Evolutionary conservation across 2,888 invertebrate species (phyloP), one percentile per base, ranked within the genome.

Genomic region (Chrysotoxum bicinctum): DNA sequence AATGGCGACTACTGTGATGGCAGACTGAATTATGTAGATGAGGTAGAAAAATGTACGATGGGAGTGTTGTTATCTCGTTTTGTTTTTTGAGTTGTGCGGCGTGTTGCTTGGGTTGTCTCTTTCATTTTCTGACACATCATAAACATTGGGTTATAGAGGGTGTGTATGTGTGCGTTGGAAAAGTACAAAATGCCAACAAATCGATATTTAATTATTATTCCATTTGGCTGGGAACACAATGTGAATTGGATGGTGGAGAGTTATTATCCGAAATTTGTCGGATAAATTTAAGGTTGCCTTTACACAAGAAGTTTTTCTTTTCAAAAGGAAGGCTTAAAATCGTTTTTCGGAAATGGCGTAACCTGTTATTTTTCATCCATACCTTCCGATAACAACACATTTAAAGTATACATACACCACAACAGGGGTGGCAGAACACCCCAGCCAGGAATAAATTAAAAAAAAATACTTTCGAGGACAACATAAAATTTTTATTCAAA

Each of bases 1-100:
- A 88, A 88, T 88, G 88, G 88, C 88, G 88, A 88, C 88, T 76
- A 80, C 73, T 74, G 16, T 62, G 40, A 37, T 58, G 58, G 35
- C 35, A 35, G 37, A 16, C 35, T 21, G 58, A 16, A 52, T 43
- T 16, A 45, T 45, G 84, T 82, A 79, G 83, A 87, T 69, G 79
- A 80, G 80, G 87, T 76, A 64, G 87, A 72, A 76, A 81, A 82
- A 76, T 62, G 62, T 26, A 43, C 12, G 73, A 87, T 50, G 70
- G 0, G 30, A 21, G 4, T 85, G 56, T 52, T 76, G 76, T 58
- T 43, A 2, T 81, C 80, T 66, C 76, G 21, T 48, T 85, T 76
- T 35, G 12, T 50, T 50, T 35, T 48, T 23, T 12, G 64, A 23
- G 7, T 6, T 35, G 1, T 21, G 7, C 23, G 43, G 12, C 43